Conservation (phyloP, 2,797 vertebrate genomes). For the Eleutherodactylus coqui region DNA sequence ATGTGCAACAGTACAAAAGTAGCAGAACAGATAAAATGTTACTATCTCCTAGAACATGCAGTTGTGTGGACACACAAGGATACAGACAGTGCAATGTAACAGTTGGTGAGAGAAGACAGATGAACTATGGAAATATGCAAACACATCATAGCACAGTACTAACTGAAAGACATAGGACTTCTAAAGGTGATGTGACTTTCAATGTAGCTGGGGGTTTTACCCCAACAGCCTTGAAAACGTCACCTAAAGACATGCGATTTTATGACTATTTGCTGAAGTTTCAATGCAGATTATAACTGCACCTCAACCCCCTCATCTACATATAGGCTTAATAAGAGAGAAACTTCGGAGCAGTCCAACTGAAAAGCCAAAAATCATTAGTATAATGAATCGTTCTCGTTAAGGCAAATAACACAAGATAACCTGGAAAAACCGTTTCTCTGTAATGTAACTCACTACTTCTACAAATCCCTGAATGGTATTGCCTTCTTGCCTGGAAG, state of each 20-base stretch:
- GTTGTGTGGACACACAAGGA: neutral
- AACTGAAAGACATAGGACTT: no score
- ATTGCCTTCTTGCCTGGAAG: no score
- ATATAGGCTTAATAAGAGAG: neutral
- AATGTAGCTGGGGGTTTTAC: no score
- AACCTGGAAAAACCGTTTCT: neutral
- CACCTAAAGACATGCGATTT: no score
- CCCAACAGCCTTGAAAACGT: no score
- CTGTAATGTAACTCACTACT: no score
- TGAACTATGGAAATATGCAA: neutral
- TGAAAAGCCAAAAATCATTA: neutral
- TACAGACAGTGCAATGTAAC: constrained; percentile 49
- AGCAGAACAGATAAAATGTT: constrained; percentile 16
- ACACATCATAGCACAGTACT: neutral
- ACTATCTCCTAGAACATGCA: constrained; percentile 14
- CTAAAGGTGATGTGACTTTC: no score
- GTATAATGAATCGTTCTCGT: neutral
- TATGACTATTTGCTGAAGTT: no score
- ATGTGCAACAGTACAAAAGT: constrained; percentile 19
- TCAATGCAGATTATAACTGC: no score
- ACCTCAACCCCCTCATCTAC: no score
- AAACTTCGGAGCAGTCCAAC: neutral
- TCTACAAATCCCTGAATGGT: no score
- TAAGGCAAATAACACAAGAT: neutral
- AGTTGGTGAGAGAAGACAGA: constrained; percentile 33